phyloP scores from a whole-genome alignment of 2,113 vertebrate species.

The Antechinus stuartii region DNA sequence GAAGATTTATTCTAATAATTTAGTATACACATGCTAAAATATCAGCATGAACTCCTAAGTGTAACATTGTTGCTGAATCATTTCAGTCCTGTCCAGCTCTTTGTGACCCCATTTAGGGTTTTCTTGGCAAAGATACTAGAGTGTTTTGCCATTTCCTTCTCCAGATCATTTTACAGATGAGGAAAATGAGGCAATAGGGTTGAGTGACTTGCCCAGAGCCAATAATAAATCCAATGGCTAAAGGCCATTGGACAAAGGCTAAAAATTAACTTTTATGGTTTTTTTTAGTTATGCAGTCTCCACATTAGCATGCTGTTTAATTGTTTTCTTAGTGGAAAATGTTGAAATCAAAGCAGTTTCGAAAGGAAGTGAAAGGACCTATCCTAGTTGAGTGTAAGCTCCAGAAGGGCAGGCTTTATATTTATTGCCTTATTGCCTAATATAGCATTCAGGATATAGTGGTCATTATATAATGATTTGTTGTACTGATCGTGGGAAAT shows the following conservation, averaged over 20 bases:
- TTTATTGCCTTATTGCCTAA: too few species aligned
- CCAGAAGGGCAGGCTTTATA: background rate
- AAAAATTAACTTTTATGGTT: background rate
- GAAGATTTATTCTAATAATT: background rate
- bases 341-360: background rate
- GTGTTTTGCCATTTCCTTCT: background rate
- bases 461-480: background rate
- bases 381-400: background rate
- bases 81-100: background rate
- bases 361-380: background rate
- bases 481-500: background rate
- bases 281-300: background rate
- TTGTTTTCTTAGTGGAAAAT: background rate
- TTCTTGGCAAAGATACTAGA: background rate
- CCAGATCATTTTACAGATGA: background rate
- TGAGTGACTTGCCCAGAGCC: background rate
- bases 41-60: background rate
- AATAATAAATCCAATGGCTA: background rate
- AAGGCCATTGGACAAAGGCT: background rate
- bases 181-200: background rate
- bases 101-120: background rate
- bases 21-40: background rate
- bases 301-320: background rate
- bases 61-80: background rate
- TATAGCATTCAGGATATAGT: background rate